Conservation (phyloP, 2,888 invertebrate genomes). For the Ormia ochracea region DNA sequence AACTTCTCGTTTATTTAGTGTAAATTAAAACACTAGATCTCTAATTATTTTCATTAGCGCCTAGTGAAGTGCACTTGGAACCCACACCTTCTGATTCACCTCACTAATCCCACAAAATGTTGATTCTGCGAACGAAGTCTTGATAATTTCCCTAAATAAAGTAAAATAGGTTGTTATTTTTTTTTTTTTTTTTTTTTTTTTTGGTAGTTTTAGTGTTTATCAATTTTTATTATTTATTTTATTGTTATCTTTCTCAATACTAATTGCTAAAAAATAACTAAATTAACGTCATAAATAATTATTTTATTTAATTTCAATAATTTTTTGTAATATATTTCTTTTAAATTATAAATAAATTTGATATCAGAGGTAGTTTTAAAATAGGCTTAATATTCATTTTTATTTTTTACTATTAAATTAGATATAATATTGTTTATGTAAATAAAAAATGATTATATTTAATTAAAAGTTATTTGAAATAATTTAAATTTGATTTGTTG, state of each 20-base stretch:
- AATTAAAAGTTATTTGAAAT: slow-evolving; percentile 27
- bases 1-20: too few relatives aligned
- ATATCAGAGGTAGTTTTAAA: slow-evolving; percentile 63
- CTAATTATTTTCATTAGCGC: too few relatives aligned
- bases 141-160: not conserved
- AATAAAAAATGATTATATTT: slow-evolving; percentile 15
- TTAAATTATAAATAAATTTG: slow-evolving; percentile 52
- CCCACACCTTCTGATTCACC: too few relatives aligned
- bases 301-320: slow-evolving; percentile 25
- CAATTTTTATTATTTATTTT: slow-evolving; percentile 2
- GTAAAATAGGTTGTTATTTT: not conserved
- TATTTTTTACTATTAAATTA: slow-evolving; percentile 57
- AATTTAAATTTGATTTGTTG: slow-evolving; percentile 15
- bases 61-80: too few relatives aligned
- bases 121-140: too few relatives aligned
- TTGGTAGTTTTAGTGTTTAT: too few relatives aligned
- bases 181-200: not conserved
- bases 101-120: too few relatives aligned
- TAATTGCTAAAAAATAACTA: slow-evolving; percentile 24
- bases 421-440: slow-evolving; percentile 23
- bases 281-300: slow-evolving; percentile 25
- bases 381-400: slow-evolving; percentile 57
- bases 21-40: too few relatives aligned
- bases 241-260: slow-evolving; percentile 23
- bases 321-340: slow-evolving; percentile 35